These are phyloP conservation scores for Caenorhabditis elegans DNA, from an alignment of 1,140 invertebrate genomes.

Conservation along the genomic window DNA sequence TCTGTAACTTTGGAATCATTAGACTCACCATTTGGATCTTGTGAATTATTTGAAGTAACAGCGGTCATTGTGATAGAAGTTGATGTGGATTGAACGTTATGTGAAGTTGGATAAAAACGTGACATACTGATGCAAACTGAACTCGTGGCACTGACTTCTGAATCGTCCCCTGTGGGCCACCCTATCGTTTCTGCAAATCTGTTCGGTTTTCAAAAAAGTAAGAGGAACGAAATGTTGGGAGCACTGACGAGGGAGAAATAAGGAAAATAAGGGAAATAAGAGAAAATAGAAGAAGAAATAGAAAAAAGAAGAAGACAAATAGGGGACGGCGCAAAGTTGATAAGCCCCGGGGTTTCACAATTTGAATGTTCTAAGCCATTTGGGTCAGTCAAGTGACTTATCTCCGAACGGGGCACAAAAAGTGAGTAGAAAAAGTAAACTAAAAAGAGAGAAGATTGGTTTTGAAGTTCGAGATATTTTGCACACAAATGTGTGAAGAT, in stretches of 20 bases:
- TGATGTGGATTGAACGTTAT: conserved; percentile 5
- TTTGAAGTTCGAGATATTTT: not conserved
- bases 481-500: not conserved
- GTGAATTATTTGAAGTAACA: not conserved
- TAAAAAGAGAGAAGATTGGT: not conserved
- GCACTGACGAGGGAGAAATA: not conserved
- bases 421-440: not conserved
- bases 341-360: not conserved
- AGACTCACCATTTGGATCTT: not conserved
- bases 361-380: conserved; percentile 11
- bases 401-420: not conserved
- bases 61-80: not conserved
- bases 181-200: conserved; percentile 1
- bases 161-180: conserved; percentile 10
- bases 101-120: not conserved
- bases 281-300: not conserved
- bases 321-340: conserved; percentile 10
- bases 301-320: conserved; percentile 9
- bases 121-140: conserved; percentile 19
- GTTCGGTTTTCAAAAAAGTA: conserved; percentile 9
- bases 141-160: not conserved
- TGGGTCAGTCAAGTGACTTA: conserved; percentile 13
- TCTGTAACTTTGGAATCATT: no score
- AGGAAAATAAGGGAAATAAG: not conserved
- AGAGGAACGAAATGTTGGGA: not conserved